Evolutionary conservation across 1,140 invertebrate genomes (phyloP).

Genomic region (Drosophila bifasciata): DNA sequence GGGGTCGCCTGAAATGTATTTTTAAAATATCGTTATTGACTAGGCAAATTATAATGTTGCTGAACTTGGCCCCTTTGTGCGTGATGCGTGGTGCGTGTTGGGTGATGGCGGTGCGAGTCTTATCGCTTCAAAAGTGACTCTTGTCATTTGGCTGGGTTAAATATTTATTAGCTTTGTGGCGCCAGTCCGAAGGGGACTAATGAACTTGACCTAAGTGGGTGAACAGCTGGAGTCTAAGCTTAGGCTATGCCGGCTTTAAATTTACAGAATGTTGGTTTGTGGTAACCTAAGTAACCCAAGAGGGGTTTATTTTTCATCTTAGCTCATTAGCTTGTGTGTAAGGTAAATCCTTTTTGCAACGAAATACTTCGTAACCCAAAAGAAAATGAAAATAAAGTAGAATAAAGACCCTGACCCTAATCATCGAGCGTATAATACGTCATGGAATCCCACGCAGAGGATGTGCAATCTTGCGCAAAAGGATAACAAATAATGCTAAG

Average conservation of each 20-base stretch:
- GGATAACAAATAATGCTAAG: conserved; percentile 69
- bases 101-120: conserved; percentile 13
- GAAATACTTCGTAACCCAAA: conserved; percentile 5
- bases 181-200: conserved; percentile 47
- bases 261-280: background rate
- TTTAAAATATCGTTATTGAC: conserved; percentile 38
- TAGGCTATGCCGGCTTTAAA: background rate
- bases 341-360: conserved; percentile 23
- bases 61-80: conserved; percentile 71
- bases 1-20: conserved; percentile 41
- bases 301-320: background rate
- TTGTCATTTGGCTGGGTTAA: conserved; percentile 54
- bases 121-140: conserved; percentile 35
- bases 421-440: conserved; percentile 27
- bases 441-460: conserved; percentile 53
- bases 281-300: background rate
- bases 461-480: conserved; percentile 80
- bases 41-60: conserved; percentile 64
- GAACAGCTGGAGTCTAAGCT: background rate
- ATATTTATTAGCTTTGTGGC: conserved; percentile 62
- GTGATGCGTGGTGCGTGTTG: conserved; percentile 32
- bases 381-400: conserved; percentile 32
- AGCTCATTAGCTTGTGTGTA: conserved; percentile 16
- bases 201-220: conserved; percentile 32
- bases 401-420: conserved; percentile 55